Base-by-base conservation (phyloP, 1,140 invertebrate genomes). In the Phymorhynchus buccinoides region DNA sequence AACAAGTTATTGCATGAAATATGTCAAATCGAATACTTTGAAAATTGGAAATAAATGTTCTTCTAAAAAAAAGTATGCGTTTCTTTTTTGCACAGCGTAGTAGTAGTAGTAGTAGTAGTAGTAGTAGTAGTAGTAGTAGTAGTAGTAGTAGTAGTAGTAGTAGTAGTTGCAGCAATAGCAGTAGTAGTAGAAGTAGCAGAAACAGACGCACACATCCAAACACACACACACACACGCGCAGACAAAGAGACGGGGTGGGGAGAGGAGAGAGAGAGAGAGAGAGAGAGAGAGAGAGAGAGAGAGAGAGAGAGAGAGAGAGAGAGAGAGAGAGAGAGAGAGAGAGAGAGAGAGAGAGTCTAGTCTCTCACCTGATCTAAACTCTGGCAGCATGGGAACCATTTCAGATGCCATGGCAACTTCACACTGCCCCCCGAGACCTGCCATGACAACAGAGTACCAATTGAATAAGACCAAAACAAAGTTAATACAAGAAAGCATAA, bases 391-490 rank as follows among this genome's bases (percentile, higher is more conserved):
- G 0, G 77, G 77, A n/a, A 79, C 77, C 30, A 79, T 41, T 35
- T 79, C 35, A 52, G 77, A 79, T 1, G 77, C 77, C 77, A 79
- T 79, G 44, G 77, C 77, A 52, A 30, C 77, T 30, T 39, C 41
- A 35, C 77, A 79, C 3, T 3, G 44, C 1, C 52, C 44, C 22
- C 41, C 44, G 3, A 56, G 16, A 14, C 42, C 77, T 79, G 42
- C 42, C 30, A 62, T 27, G 4, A 22, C 14, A 62, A 9, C 56
- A 27, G n/a, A n/a, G n/a, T n/a, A n/a, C n/a, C n/a, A n/a, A n/a
- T n/a, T n/a, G n/a, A n/a, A n/a, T n/a, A n/a, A n/a, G n/a, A n/a
- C n/a, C n/a, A n/a, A n/a, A n/a, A n/a, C n/a, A n/a, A n/a, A n/a
- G n/a, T n/a, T n/a, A n/a, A n/a, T n/a, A n/a, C n/a, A n/a, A n/a